Evolutionary conservation across 2,888 invertebrate species (phyloP).

Genomic region (Apamea crenata): DNA sequence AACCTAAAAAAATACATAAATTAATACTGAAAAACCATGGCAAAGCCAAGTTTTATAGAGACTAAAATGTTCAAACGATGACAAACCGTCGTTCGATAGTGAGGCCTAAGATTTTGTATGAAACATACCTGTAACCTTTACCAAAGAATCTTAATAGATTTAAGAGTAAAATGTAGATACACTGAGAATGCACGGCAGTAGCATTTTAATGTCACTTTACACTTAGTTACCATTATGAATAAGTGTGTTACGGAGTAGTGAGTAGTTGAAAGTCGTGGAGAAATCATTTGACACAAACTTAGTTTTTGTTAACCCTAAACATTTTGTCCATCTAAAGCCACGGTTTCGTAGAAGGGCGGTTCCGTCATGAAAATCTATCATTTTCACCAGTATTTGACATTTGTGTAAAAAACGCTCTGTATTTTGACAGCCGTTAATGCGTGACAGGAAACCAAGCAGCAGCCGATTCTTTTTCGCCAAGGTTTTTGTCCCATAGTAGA

Average conservation of each 20-base stretch:
- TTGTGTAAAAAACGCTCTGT: too few relatives aligned
- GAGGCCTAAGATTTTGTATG: conserved; percentile 61
- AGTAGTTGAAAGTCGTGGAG: not conserved
- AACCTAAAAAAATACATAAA: not conserved
- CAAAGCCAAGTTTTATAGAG: conserved; percentile 22
- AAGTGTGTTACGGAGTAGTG: conserved; percentile 13
- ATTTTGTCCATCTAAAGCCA: too few relatives aligned
- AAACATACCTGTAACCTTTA: conserved; percentile 60
- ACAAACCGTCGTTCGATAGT: conserved; percentile 1
- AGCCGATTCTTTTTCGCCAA: not conserved
- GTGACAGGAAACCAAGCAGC: not conserved
- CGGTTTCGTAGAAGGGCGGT: too few relatives aligned
- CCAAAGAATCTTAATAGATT: conserved; percentile 72
- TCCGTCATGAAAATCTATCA: too few relatives aligned
- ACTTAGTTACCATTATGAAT: conserved; percentile 51
- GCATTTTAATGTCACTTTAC: conserved; percentile 40
- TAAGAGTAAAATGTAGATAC: conserved; percentile 51
- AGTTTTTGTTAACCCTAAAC: not conserved
- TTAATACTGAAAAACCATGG: not conserved
- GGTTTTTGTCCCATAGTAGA: not conserved
- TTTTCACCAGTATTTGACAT: too few relatives aligned
- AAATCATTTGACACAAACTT: not conserved
- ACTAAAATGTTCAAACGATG: conserved; percentile 14
- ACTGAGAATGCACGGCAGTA: conserved; percentile 36
- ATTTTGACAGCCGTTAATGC: too few relatives aligned